Evolutionary conservation across 2,797 vertebrate genomes (phyloP), one percentile per base, ranked within the genome.

Genomic region (Sphaeramia orbicularis): DNA sequence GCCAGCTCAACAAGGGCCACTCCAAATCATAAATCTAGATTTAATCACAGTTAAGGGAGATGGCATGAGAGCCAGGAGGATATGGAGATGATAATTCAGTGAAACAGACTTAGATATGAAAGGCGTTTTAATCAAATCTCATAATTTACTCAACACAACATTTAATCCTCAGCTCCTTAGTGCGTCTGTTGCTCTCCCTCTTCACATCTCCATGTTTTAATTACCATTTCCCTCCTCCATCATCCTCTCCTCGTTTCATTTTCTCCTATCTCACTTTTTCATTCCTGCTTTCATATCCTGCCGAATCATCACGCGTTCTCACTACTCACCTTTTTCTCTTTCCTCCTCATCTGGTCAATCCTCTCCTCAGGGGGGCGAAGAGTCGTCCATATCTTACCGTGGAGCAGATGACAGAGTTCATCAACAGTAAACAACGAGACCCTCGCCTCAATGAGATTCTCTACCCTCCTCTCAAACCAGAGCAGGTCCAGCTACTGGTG

Each of bases 341-440:
- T 8, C 19, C 16, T 37, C 19, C 21, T 52, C 30, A 2, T 65
- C 48, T 57, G 18, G n/a, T 19, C 14, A 48, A 68, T 21, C 10
- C 6, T 47, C 15, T 21, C 16, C n/a, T 15, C 40, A 99, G 98
- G n/a, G 97, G 97, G 80, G 96, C 96, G 42, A 98, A 97, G 92
- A 96, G 93, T 85, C 96, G 94, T 54, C 94, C 96, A 0, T 97
- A 96, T 89, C 96, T 99, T 83, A 95, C 94, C 0, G 95, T 97
- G 76, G 97, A 99, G 82, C 97, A 99, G 92, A 95, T 99, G 96
- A 97, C 96, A 32, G 98, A 99, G 72, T 99, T 99, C 51, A 97
- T 99, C 79, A 99, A 99, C 88, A 92, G 76, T 36, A 97, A 96
- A 80, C 98, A 99, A 74, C 92, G 98, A 65, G 98, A 99, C 92